Evolutionary conservation across 2,113 vertebrate species (phyloP).

Genomic region (Rhodinocichla rosea): DNA sequence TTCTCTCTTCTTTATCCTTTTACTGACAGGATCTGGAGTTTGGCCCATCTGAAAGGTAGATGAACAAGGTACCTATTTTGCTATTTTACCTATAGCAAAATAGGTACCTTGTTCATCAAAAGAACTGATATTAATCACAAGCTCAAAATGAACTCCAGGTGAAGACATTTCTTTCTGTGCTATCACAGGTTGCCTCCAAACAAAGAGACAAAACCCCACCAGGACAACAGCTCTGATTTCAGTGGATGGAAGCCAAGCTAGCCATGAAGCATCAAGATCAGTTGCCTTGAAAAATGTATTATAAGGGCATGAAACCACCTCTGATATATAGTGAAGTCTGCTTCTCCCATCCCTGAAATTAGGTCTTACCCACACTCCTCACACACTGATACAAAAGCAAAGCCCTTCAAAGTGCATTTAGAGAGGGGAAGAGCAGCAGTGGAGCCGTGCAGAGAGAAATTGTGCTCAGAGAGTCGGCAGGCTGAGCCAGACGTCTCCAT

Average conservation of each 20-base stretch:
- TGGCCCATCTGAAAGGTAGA: background rate
- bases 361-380: background rate
- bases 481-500: background rate
- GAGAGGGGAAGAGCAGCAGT: background rate
- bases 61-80: too few relatives aligned
- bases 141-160: background rate
- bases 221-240: background rate
- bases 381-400: background rate
- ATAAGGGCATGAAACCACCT: background rate
- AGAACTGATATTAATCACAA: background rate
- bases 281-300: background rate
- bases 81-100: too few relatives aligned
- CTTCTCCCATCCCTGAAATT: background rate
- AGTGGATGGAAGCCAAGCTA: background rate
- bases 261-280: background rate
- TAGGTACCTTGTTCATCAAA: background rate
- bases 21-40: background rate
- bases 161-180: background rate
- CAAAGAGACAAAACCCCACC: background rate
- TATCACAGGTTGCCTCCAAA: background rate
- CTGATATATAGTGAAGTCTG: background rate
- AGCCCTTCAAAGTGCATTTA: background rate
- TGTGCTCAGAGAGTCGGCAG: background rate
- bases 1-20: background rate
- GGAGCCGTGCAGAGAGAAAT: background rate